Evolutionary conservation across 2,113 vertebrate species (phyloP), one percentile per base, ranked within the genome.

Genomic region (Euleptes europaea): DNA sequence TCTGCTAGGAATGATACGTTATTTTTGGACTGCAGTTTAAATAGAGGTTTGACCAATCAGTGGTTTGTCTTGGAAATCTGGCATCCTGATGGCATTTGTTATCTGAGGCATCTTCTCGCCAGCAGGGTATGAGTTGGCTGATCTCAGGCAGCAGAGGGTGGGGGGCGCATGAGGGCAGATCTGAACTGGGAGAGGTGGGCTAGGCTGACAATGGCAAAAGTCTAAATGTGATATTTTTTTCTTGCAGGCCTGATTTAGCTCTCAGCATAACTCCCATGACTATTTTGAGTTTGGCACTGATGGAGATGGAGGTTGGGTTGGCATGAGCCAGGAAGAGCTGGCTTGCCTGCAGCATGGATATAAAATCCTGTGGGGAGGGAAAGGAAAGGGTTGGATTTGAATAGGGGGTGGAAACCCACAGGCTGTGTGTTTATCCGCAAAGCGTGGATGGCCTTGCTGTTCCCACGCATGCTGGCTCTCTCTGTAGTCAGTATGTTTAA

Each of bases 281-380:
- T 73, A 65, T 79, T 85, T 38, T 47, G 67, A 85, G 23, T 63
- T 65, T 80, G 76, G 84, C 67, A 49, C 21, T 17, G 38, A 42
- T 63, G 11, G 26, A 60, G 28, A 72, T 0, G 66, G 76, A 63
- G 76, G 84, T 67, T 26, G 40, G 51, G 51, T 65, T 44, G 77
- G 67, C n/a, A 10, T 35, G 77, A 65, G 57, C 6, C n/a, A 72
- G 40, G 69, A 76, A 67, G n/a, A 47, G 49, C 72, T 66, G 72
- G 60, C 72, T 49, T 42, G 40, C 73, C 54, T 66, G 47, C 75
- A 35, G 2, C 2, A 9, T 19, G 75, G 74, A 70, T 78, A 44
- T 78, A 57, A 54, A 71, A 47, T 63, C 84, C 91, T 89, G 85
- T 86, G 47, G 89, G 84, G 84, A 86, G 88, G 90, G 85, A 90